These are phyloP conservation scores for Rhagonycha fulva DNA, from an alignment of 2,888 invertebrate genomes.

Conservation along the genomic window DNA sequence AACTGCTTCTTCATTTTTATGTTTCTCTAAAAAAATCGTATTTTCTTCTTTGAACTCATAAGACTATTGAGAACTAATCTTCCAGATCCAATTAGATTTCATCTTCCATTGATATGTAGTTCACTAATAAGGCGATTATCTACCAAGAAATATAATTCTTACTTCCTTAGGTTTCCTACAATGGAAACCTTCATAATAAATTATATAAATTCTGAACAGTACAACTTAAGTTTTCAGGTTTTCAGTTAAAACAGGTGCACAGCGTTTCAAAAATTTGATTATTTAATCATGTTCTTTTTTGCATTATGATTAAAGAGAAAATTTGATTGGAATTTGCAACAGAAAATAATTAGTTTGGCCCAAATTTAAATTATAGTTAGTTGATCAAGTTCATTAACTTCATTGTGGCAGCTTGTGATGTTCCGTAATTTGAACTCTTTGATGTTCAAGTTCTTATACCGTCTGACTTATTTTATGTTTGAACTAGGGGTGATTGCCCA, in stretches of 20 bases:
- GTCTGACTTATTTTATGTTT: slow-evolving; percentile 5
- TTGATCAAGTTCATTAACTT: background rate
- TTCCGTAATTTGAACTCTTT: background rate
- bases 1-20: no score
- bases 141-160: background rate
- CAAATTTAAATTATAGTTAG: background rate
- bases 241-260: no score
- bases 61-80: background rate
- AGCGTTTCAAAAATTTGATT: no score
- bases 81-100: background rate
- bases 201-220: no score
- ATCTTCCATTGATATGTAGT: background rate
- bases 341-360: background rate
- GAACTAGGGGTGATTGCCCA: slow-evolving; percentile 3
- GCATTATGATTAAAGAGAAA: no score
- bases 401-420: background rate
- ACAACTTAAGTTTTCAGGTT: no score
- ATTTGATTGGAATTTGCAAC: background rate
- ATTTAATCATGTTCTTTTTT: no score
- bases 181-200: no score
- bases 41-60: background rate
- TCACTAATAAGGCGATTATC: background rate
- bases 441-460: background rate
- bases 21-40: no score
- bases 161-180: background rate